Evolutionary conservation across 1,140 invertebrate genomes (phyloP), one percentile per base, ranked within the genome.

Genomic region (Drosophila bifasciata): DNA sequence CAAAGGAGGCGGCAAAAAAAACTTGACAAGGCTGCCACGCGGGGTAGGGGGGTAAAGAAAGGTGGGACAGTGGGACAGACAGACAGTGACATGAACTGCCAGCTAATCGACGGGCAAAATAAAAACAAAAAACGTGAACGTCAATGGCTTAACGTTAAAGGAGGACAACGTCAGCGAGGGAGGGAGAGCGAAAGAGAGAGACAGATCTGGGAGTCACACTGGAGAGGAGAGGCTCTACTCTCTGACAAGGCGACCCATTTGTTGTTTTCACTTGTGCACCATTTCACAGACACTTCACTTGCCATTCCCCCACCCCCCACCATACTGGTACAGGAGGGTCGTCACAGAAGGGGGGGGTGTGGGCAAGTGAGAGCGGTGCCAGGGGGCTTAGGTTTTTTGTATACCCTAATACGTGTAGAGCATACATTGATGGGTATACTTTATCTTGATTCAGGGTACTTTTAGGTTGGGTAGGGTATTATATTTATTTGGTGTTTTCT

Each of bases 241-340:
- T 36, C 59, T 51, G 78, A 79, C 75, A 88, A 88, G 83, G 74
- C 83, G 79, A 84, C 83, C 84, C 78, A 86, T 86, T 86, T 83
- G 83, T 78, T 79, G 84, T 89, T 86, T 86, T 86, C 81, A 86
- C 83, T 86, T 86, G 74, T 83, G 78, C 79, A 83, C 76, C 79
- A 83, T 79, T 88, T 79, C 75, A 72, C 74, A 86, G 78, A 88
- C 81, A 84, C 77, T 77, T 74, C 63, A 67, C 72, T 75, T 75
- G 71, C 72, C 61, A 52, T 50, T 46, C 67, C 6, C 1, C 19
- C 0, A 7, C 72, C 60, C 46, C 41, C 45, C 46, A 4, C 2
- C 53, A 43, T 25, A 23, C 44, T 25, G 15, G 48, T 5, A 9
- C n/a, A 4, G 15, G 1, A 19, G 15, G 44, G 23, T 8, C 17